phyloP scores from a whole-genome alignment of 2,888 invertebrate genomes.

The Brassicogethes aeneus region DNA sequence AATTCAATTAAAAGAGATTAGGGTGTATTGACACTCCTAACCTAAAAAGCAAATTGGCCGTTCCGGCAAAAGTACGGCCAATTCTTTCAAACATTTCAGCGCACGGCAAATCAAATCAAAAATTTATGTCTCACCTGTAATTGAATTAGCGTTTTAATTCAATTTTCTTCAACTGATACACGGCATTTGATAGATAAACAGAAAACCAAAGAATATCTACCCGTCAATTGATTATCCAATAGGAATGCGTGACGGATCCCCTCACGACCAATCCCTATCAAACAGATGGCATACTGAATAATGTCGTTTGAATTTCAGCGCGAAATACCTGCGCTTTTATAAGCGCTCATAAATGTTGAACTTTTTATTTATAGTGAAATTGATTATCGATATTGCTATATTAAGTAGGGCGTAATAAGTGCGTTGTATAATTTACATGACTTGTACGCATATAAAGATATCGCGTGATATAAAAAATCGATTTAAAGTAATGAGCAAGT shows the following conservation, averaged over 20 bases:
- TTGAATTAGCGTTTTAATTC: neutral
- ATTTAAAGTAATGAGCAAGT: too few relatives aligned
- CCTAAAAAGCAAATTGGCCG: neutral
- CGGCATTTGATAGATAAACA: constrained; percentile 14
- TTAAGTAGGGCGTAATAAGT: too few relatives aligned
- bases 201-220: constrained; percentile 4
- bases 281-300: constrained; percentile 16
- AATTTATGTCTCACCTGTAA: neutral
- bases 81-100: neutral
- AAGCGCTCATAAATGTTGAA: too few relatives aligned
- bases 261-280: constrained; percentile 14
- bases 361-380: too few relatives aligned
- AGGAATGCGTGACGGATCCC: neutral
- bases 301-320: constrained; percentile 6
- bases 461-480: too few relatives aligned
- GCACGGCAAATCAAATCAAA: neutral
- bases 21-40: constrained; percentile 1
- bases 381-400: too few relatives aligned
- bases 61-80: neutral
- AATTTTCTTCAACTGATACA: constrained; percentile 6
- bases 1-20: constrained; percentile 1
- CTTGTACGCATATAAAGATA: too few relatives aligned
- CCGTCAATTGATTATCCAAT: constrained; percentile 2
- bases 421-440: too few relatives aligned
- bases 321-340: too few relatives aligned